These are phyloP conservation scores for Sinelater perroti DNA, from an alignment of 2,888 invertebrate species.

Conservation along the genomic window DNA sequence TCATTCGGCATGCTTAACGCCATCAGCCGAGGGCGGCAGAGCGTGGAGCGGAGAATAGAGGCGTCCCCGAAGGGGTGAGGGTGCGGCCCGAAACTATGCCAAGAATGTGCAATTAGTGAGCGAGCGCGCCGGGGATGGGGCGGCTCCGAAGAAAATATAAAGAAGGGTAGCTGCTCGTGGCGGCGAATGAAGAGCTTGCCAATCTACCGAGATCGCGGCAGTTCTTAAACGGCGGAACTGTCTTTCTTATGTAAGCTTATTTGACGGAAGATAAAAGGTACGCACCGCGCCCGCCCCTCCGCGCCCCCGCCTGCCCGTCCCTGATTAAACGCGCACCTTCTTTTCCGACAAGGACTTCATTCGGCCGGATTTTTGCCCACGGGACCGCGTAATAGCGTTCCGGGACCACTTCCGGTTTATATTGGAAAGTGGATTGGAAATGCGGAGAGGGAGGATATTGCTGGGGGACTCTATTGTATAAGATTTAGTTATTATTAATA, in stretches of 20 bases:
- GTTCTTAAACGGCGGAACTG: slow-evolving; percentile 42
- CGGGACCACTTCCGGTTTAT: neutral
- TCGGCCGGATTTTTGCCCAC: neutral
- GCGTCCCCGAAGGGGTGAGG: slow-evolving; percentile 60
- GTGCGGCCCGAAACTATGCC: slow-evolving; percentile 89
- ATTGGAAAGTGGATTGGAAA: neutral
- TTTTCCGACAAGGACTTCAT: neutral
- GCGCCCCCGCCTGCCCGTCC: slow-evolving; percentile 1
- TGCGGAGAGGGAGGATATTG: too few relatives aligned
- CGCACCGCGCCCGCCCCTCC: slow-evolving; percentile 25
- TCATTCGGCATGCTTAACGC: slow-evolving; percentile 37
- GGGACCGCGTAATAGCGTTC: neutral
- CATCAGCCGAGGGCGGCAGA: slow-evolving; percentile 37
- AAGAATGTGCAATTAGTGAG: slow-evolving; percentile 97
- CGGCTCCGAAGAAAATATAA: slow-evolving; percentile 73
- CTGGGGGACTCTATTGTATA: too few relatives aligned
- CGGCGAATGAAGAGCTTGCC: slow-evolving; percentile 54
- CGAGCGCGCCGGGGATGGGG: slow-evolving; percentile 63
- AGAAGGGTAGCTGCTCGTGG: slow-evolving; percentile 66
- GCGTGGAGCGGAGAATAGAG: slow-evolving; percentile 38
- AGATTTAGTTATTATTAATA: too few relatives aligned
- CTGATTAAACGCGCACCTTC: slow-evolving; percentile 12
- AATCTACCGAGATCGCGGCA: slow-evolving; percentile 43
- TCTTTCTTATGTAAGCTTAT: slow-evolving; percentile 38
- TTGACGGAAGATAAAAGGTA: slow-evolving; percentile 34